Evolutionary conservation across 2,888 invertebrate genomes (phyloP), one percentile per base, ranked within the genome.

Genomic region (Nezara viridula): DNA sequence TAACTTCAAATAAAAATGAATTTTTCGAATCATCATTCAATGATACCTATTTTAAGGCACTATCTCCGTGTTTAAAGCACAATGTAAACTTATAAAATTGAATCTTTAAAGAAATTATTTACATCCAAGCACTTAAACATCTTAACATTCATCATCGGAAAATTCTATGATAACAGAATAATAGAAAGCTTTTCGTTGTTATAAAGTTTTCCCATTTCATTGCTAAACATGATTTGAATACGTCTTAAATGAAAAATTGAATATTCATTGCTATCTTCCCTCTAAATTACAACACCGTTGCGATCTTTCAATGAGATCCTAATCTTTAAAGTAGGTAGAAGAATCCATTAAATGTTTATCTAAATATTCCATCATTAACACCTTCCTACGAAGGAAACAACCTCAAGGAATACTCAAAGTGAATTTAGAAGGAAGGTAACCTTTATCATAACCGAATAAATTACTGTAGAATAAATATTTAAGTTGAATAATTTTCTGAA

Each of bases 211-310:
- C 55, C n/a, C n/a, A 55, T 55, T 55, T 10, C n/a, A n/a, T 55
- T 55, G 55, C 55, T 55, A 55, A 55, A n/a, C n/a, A 55, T 55
- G 55, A 55, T 55, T 55, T 55, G n/a, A 55, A 55, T 55, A 55
- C 55, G 7, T n/a, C n/a, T n/a, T 55, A 55, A 55, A 55, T 55
- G 55, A 55, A 55, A n/a, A n/a, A 55, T 9, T 55, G 10, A 55
- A 55, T 55, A 55, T 55, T 55, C 55, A 55, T 55, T 9, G 55
- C 14, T n/a, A 55, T 55, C 55, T 55, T 19, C 14, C 55, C 14
- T 24, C 55, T 55, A 10, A 55, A 55, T n/a, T 55, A 10, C 1
- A 55, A n/a, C n/a, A 55, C 55, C 14, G n/a, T n/a, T 55, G n/a
- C n/a, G 7, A 21, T 21, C 50, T 50, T 50, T 19, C 21, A 55